These are phyloP conservation scores for Dexiosoma caninum DNA, from an alignment of 2,888 invertebrate genomes.

Conservation along the genomic window DNA sequence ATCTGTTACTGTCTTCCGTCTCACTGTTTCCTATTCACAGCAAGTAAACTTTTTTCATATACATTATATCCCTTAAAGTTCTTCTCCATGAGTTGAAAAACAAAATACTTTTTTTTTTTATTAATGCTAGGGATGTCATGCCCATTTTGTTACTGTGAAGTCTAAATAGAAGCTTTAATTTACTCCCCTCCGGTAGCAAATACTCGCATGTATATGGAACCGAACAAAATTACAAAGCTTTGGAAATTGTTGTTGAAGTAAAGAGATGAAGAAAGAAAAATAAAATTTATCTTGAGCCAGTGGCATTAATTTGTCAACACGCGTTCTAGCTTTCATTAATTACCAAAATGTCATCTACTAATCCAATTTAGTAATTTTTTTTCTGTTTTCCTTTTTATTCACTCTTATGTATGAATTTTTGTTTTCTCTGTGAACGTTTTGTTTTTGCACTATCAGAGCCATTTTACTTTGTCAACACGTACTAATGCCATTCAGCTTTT, in stretches of 20 bases:
- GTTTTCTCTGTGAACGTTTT: background rate
- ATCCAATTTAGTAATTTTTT: constrained; percentile 73
- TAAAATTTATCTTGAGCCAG: constrained; percentile 45
- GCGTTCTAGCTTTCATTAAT: constrained; percentile 73
- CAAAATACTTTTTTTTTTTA: too few species aligned
- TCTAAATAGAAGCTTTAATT: background rate
- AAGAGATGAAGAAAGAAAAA: constrained; percentile 24
- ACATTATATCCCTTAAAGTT: background rate
- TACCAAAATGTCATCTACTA: constrained; percentile 75
- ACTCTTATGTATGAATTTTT: constrained; percentile 66
- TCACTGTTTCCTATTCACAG: background rate
- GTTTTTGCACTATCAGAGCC: constrained; percentile 67
- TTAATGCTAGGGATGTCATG: constrained; percentile 43
- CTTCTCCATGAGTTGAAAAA: background rate
- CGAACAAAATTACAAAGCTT: background rate
- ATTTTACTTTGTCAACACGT: constrained; percentile 76
- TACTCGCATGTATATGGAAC: background rate
- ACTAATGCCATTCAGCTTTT: constrained; percentile 68
- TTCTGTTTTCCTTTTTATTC: constrained; percentile 34
- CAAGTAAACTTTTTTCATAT: too few species aligned
- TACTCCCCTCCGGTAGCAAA: constrained; percentile 35
- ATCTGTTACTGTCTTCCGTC: too few species aligned
- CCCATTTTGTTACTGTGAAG: constrained; percentile 36
- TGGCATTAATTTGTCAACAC: constrained; percentile 66
- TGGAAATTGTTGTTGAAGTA: constrained; percentile 8